Evolutionary conservation across 2,797 vertebrate species (phyloP).

Genomic region (Smutsia gigantea): DNA sequence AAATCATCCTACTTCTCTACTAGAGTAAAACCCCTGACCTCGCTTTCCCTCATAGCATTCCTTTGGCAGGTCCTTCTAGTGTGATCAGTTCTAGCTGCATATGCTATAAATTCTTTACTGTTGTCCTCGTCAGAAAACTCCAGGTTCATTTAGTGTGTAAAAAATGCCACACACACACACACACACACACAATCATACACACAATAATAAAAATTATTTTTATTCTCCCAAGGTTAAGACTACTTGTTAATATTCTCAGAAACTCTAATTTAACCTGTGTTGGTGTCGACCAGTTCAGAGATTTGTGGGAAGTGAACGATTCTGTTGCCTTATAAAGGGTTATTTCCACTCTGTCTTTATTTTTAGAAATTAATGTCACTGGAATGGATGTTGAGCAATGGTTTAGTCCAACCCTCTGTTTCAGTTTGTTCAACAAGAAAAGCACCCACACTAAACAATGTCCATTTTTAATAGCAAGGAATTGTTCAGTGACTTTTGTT

Average conservation of each 20-base stretch:
- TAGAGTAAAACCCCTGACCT: not conserved
- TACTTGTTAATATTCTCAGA: not conserved
- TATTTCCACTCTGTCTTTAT: constrained; percentile 58
- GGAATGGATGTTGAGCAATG: not conserved
- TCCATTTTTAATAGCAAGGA: not conserved
- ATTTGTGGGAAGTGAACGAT: not conserved
- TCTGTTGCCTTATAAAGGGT: not conserved
- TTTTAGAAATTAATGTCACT: constrained; percentile 55
- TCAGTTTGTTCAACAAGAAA: not conserved
- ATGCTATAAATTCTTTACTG: not conserved
- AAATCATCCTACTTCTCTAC: not conserved
- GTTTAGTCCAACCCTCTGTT: not conserved
- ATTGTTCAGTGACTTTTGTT: not conserved
- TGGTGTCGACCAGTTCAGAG: not conserved
- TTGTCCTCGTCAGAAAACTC: not conserved
- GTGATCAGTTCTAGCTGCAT: not conserved
- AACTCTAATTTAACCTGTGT: not conserved
- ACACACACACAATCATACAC: not conserved
- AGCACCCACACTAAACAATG: not conserved
- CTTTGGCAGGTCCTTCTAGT: not conserved
- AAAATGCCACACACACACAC: not conserved
- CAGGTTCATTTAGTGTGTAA: not conserved
- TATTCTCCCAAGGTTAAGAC: not conserved
- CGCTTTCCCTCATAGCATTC: not conserved
- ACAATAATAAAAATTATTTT: not conserved